These are phyloP conservation scores for Leuciscus waleckii DNA, from an alignment of 2,797 vertebrate genomes.

Conservation along the genomic window DNA sequence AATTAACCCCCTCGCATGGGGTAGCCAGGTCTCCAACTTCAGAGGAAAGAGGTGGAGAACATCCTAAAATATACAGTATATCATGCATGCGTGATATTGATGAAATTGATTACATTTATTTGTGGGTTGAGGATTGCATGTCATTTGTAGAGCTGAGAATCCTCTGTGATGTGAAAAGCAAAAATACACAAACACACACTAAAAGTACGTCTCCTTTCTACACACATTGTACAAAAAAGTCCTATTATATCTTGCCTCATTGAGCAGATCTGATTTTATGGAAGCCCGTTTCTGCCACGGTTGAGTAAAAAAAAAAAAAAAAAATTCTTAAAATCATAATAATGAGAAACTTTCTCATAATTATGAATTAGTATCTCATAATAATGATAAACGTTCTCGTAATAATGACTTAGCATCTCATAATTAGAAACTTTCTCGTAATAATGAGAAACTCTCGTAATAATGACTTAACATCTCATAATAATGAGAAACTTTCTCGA, in stretches of 20 bases:
- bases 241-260: slow-evolving; percentile 9
- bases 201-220: slow-evolving; percentile 25
- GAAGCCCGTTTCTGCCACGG: no score
- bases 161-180: background rate
- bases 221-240: background rate
- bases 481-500: no score
- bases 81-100: background rate
- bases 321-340: no score
- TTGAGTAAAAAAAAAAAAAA: no score
- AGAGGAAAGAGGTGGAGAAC: slow-evolving; percentile 14
- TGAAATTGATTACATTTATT: background rate
- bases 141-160: background rate
- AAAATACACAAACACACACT: slow-evolving; percentile 20
- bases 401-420: no score
- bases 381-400: no score
- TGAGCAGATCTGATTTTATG: slow-evolving; percentile 28
- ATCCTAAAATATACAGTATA: background rate
- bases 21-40: slow-evolving; percentile 30
- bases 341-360: no score
- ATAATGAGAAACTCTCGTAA: no score
- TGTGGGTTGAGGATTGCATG: background rate
- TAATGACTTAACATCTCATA: no score
- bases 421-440: background rate
- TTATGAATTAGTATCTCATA: no score
- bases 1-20: slow-evolving; percentile 47